phyloP scores from a whole-genome alignment of 2,888 invertebrate genomes.

The Neoaliturus tenellus region DNA sequence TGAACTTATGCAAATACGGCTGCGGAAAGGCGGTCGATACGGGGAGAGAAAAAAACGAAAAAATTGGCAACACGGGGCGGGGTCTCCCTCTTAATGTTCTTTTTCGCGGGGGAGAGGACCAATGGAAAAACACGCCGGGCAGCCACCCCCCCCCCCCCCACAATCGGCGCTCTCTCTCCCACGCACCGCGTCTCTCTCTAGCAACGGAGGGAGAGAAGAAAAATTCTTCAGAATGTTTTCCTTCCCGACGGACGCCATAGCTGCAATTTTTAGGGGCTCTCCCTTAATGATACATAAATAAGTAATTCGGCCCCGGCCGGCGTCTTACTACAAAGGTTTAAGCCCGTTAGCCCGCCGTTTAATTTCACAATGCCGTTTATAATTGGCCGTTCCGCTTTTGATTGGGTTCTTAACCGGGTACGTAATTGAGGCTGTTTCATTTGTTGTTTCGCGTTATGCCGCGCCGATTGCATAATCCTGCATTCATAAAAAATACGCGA shows the following conservation, averaged over 20 bases:
- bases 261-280: slow-evolving; percentile 47
- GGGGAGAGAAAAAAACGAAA: slow-evolving; percentile 45
- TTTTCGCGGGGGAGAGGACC: slow-evolving; percentile 44
- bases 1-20: slow-evolving; percentile 49
- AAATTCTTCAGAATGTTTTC: slow-evolving; percentile 41
- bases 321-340: slow-evolving; percentile 39
- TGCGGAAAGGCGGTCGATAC: slow-evolving; percentile 47
- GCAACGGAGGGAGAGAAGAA: background rate
- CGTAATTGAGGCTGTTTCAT: slow-evolving; percentile 21
- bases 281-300: slow-evolving; percentile 54
- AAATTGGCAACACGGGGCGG: slow-evolving; percentile 33
- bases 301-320: slow-evolving; percentile 44
- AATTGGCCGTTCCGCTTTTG: slow-evolving; percentile 37
- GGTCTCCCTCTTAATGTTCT: slow-evolving; percentile 38
- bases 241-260: slow-evolving; percentile 25
- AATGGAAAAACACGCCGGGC: slow-evolving; percentile 53
- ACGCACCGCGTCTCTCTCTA: background rate
- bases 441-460: background rate
- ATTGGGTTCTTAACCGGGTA: slow-evolving; percentile 34
- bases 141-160: background rate
- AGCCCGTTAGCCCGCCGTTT: slow-evolving; percentile 20
- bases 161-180: slow-evolving; percentile 28
- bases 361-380: slow-evolving; percentile 39
- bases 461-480: background rate
- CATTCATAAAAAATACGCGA: too few relatives aligned